Percentiles rank a stretch among this genome's conserved stretches.
Evolutionary conservation across 2,113 vertebrate genomes (phyloP).

Genomic region (Aegithalos caudatus): DNA sequence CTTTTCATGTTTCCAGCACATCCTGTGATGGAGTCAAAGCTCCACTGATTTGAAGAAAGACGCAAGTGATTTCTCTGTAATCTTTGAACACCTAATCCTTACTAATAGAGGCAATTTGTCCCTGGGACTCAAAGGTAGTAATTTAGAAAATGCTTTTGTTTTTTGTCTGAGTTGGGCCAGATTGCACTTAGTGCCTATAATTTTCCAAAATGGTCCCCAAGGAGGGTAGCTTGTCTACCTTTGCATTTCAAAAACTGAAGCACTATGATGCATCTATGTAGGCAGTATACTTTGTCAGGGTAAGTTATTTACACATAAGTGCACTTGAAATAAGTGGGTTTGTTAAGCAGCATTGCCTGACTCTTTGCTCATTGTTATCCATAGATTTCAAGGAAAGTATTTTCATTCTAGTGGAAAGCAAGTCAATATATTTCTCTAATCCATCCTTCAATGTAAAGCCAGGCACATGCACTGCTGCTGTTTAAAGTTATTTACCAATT

Average conservation of each 20-base stretch:
- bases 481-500: background rate
- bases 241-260: background rate
- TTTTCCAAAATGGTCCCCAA: conserved; percentile 3
- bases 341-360: background rate
- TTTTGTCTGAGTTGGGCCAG: background rate
- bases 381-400: background rate
- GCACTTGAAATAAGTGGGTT: background rate
- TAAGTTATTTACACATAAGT: conserved; percentile 9
- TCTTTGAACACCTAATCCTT: background rate
- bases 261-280: background rate
- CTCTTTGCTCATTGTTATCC: background rate
- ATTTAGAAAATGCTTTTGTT: background rate
- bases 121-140: background rate
- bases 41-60: background rate
- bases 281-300: background rate
- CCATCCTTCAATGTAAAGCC: background rate
- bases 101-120: background rate
- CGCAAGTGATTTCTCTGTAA: background rate
- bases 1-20: background rate
- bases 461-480: background rate
- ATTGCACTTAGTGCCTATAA: background rate
- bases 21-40: background rate
- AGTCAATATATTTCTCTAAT: background rate
- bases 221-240: background rate
- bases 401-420: background rate